These are phyloP conservation scores for Pyrrhia umbra DNA, from an alignment of 2,888 invertebrate genomes.

Conservation along the genomic window DNA sequence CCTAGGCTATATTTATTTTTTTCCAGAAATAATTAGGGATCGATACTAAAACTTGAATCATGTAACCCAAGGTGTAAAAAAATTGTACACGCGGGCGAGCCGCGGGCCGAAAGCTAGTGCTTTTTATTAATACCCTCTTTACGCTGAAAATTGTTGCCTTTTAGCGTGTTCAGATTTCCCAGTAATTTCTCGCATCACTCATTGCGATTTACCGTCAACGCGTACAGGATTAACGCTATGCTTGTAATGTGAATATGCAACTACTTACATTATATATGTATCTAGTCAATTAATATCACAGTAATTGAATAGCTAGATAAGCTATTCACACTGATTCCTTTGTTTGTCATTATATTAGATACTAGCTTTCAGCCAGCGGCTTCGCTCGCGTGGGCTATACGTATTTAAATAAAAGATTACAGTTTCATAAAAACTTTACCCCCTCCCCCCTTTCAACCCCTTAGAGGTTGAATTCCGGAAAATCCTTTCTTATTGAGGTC, in stretches of 20 bases:
- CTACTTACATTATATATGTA: conserved; percentile 6
- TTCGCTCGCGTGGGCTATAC: too few species aligned
- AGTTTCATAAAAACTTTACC: neutral
- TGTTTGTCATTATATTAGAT: neutral
- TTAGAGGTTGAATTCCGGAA: too few species aligned
- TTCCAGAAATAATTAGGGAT: too few species aligned
- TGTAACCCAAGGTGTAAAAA: too few species aligned
- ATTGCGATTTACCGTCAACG: conserved; percentile 20
- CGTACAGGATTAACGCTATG: conserved; percentile 24
- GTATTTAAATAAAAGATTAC: neutral
- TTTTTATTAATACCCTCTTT: neutral
- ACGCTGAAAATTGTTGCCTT: too few species aligned
- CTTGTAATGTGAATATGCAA: conserved; percentile 38
- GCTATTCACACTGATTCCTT: conserved; percentile 12
- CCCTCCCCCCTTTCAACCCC: neutral
- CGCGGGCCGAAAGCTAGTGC: too few species aligned
- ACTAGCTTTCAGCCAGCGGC: too few species aligned
- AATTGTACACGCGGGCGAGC: too few species aligned
- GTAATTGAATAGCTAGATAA: conserved; percentile 15
- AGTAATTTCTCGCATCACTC: conserved; percentile 20
- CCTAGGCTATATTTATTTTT: too few species aligned
- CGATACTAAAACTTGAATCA: too few species aligned
- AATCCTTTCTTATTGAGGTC: too few species aligned
- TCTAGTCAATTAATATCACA: conserved; percentile 15
- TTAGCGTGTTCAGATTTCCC: neutral